Evolutionary conservation across 2,797 vertebrate species (phyloP).

Genomic region (Pangasius djambal): DNA sequence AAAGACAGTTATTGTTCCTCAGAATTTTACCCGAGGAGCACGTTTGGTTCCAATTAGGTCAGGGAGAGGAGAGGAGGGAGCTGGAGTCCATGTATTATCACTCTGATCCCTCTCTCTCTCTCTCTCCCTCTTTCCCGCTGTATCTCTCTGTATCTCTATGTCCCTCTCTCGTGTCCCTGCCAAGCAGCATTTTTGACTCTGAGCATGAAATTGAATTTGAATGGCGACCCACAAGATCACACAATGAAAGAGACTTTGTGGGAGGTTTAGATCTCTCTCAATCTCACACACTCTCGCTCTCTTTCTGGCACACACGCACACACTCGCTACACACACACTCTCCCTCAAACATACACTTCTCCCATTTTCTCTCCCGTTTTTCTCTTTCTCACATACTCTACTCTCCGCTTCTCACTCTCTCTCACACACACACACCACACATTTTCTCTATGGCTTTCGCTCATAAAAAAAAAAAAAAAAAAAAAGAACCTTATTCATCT

Average conservation of each 20-base stretch:
- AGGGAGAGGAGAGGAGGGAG: constrained; percentile 50
- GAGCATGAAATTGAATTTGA: constrained; percentile 72
- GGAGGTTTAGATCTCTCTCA: constrained; percentile 51
- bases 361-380: neutral
- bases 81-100: constrained; percentile 52
- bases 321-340: neutral
- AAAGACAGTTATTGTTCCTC: constrained; percentile 71
- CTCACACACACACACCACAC: constrained; percentile 5
- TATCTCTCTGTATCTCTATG: constrained; percentile 56
- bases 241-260: constrained; percentile 63
- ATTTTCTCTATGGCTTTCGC: neutral
- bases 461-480: neutral
- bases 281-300: constrained; percentile 33
- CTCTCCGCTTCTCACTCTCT: neutral
- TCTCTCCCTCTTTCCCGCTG: constrained; percentile 43
- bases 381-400: neutral
- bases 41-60: constrained; percentile 85
- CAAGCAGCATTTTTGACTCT: constrained; percentile 63
- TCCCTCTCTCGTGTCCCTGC: constrained; percentile 64
- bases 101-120: constrained; percentile 58
- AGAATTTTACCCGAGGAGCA: constrained; percentile 75
- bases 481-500: neutral
- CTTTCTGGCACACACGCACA: neutral
- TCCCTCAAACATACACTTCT: neutral
- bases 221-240: constrained; percentile 70